phyloP scores from a whole-genome alignment of 2,888 invertebrate genomes.

The Sussaba pulchella region DNA sequence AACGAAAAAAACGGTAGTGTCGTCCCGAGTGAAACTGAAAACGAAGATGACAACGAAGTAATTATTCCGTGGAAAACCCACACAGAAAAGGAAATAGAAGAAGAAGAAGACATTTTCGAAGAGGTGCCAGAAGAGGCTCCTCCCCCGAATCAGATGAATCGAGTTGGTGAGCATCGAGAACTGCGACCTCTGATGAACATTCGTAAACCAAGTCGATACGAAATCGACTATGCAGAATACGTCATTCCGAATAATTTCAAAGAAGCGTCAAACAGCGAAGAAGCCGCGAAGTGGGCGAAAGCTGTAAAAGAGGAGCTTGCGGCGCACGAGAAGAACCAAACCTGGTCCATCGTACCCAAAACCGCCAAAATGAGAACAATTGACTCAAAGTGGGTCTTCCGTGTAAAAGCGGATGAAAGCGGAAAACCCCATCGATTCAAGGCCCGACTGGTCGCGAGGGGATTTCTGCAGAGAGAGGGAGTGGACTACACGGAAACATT shows the following conservation, averaged over 20 bases:
- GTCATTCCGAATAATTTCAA: constrained; percentile 4
- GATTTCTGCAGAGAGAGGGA: constrained; percentile 32
- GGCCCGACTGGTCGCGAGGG: constrained; percentile 45
- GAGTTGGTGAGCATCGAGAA: neutral
- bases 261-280: constrained; percentile 10
- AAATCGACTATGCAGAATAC: constrained; percentile 6
- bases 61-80: constrained; percentile 14
- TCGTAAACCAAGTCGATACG: neutral
- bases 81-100: neutral
- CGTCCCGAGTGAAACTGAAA: neutral
- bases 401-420: constrained; percentile 57
- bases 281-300: constrained; percentile 38
- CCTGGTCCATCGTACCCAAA: constrained; percentile 41
- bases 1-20: neutral
- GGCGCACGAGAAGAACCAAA: constrained; percentile 34
- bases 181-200: neutral
- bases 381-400: constrained; percentile 52
- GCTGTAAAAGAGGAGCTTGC: constrained; percentile 35
- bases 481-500: constrained; percentile 61
- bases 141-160: neutral
- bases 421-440: constrained; percentile 54
- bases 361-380: constrained; percentile 33
- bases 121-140: neutral
- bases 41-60: neutral
- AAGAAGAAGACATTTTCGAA: constrained; percentile 1